Conservation (phyloP, 2,113 vertebrate genomes). For the Ceyx melanurus region DNA sequence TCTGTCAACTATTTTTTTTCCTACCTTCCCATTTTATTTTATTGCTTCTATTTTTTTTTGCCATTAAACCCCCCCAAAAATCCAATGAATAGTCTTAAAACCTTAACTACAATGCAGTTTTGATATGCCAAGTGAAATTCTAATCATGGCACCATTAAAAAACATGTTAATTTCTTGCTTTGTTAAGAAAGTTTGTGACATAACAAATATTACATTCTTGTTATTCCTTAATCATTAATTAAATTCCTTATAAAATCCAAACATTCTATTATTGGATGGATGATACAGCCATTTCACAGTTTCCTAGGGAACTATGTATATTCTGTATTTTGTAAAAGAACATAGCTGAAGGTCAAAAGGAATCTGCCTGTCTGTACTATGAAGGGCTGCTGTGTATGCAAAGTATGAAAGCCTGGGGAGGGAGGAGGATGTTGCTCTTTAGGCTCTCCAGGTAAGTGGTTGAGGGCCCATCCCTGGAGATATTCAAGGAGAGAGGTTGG, state of each 20-base stretch:
- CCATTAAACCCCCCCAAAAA: neutral
- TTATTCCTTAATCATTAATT: neutral
- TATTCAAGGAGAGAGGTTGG: too few species aligned
- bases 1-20: neutral
- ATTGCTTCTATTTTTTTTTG: neutral
- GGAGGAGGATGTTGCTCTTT: neutral
- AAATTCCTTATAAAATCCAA: neutral
- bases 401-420: neutral
- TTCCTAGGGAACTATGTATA: neutral
- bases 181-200: neutral
- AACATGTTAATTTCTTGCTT: neutral
- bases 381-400: neutral
- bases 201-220: neutral
- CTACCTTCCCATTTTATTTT: neutral
- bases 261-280: neutral
- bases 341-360: neutral
- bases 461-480: too few species aligned
- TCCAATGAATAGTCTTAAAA: neutral
- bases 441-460: too few species aligned
- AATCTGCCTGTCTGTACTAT: rapidly evolving
- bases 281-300: neutral
- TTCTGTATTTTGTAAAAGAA: neutral
- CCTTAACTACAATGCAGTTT: neutral
- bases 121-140: neutral
- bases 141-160: neutral